Evolutionary conservation across 1,140 invertebrate genomes (phyloP).

Genomic region (Ditylenchus dipsaci): DNA sequence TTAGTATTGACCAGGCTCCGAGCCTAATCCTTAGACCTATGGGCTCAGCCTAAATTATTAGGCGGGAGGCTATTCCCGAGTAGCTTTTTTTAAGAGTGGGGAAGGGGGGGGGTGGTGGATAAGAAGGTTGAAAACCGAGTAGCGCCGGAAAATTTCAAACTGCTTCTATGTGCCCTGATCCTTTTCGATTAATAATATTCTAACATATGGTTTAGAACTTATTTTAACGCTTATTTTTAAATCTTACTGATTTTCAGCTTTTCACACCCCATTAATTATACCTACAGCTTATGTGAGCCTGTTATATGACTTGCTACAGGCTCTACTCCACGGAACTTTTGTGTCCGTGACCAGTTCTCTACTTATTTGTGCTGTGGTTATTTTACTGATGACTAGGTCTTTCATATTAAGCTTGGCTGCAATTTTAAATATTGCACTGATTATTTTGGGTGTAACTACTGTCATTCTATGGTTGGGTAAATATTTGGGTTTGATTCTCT

Average conservation of each 20-base stretch:
- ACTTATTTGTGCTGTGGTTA: conserved; percentile 29
- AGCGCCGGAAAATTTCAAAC: no score
- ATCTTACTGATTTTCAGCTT: conserved; percentile 7
- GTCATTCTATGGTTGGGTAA: conserved; percentile 25
- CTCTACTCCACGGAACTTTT: conserved; percentile 20
- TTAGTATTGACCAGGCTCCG: no score
- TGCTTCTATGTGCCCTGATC: no score
- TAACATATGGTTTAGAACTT: not conserved
- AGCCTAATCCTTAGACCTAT: no score
- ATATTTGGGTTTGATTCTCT: not conserved
- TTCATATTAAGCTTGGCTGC: conserved; percentile 22
- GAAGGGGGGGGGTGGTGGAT: no score
- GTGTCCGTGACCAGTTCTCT: conserved; percentile 32
- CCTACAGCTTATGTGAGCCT: conserved; percentile 6
- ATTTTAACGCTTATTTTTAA: not conserved
- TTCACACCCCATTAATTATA: not conserved
- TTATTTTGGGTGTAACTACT: conserved; percentile 27
- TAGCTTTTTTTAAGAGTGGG: no score
- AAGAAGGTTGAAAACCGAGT: no score
- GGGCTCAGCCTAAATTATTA: no score
- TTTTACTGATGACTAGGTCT: conserved; percentile 28
- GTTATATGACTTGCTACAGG: conserved; percentile 20
- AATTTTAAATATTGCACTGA: conserved; percentile 23
- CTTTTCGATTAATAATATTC: no score
- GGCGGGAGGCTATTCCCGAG: no score